These are phyloP conservation scores for Nothoprocta pentlandii DNA, from an alignment of 2,113 vertebrate species.

Conservation along the genomic window DNA sequence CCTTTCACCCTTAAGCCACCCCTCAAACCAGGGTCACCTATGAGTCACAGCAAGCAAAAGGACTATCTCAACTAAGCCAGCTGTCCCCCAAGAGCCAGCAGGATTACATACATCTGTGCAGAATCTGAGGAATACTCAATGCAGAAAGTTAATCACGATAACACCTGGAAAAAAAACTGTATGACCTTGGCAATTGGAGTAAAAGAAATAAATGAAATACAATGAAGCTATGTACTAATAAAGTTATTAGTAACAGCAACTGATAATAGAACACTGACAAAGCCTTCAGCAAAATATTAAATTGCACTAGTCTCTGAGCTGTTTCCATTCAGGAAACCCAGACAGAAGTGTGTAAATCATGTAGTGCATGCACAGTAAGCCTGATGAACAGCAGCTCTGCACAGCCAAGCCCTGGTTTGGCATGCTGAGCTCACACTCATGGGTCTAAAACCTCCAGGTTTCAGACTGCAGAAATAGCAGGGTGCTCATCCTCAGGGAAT, in stretches of 20 bases:
- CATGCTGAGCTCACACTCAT: background rate
- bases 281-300: background rate
- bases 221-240: background rate
- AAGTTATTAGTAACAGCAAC: background rate
- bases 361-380: no score
- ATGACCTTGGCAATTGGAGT: background rate
- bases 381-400: no score
- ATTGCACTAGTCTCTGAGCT: no score
- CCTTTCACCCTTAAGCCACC: background rate
- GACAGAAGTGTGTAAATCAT: no score
- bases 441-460: background rate
- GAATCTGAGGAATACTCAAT: background rate
- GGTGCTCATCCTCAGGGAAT: background rate
- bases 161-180: background rate
- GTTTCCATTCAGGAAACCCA: no score
- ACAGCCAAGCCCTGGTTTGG: no score
- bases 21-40: background rate
- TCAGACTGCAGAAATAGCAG: background rate
- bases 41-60: background rate
- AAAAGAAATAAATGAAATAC: background rate
- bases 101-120: background rate
- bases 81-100: background rate
- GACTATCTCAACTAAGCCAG: background rate
- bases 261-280: background rate
- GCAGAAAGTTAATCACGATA: background rate